Base-by-base conservation (phyloP, 2,888 invertebrate species). In the Drosophila paramelanica region DNA sequence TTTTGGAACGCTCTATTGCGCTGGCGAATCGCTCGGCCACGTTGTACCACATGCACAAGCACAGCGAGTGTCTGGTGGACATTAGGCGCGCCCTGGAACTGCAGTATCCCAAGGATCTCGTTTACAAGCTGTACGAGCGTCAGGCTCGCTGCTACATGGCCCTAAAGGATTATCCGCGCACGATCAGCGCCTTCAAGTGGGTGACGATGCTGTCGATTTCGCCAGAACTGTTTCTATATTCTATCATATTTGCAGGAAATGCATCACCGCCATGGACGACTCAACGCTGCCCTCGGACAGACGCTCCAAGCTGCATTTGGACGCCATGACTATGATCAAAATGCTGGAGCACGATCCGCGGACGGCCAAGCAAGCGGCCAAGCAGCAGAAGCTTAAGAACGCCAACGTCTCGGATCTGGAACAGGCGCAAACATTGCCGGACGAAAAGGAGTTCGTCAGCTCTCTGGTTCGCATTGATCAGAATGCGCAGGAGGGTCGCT, bases 11-110 rank as follows among this genome's bases (percentile, higher is more conserved):
- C 4, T 93, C 96, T 0, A 94, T 97, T 42, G 93, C 96, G 5
- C 93, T 96, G 76, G 97, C 96, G 0, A 97, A 97, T 91, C 94
- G 97, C 10, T 97, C 97, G 33, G 97, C 97, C 0, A 94, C 96
- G 0, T 93, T 96, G 39, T 96, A 95, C 86, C 96, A 96, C 85
- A 91, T 96, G 90, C 93, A 95, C 67, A 94, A 94, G 73, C 95
- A 94, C 88, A 94, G 95, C 72, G 93, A 95, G 47, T 94, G 96
- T 0, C 90, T 97, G 41, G 93, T 94, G 8, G 97, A 97, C 86
- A 95, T 96, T n/a, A 93, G 94, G 51, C 94, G 95, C 60, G 94
- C 96, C 13, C 90, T 96, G 1, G 92, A 94, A 10, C 77, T 86
- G 27, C 94, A 94, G 1, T 97, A 97, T 88, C 96, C 97, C 0